A percentile compares a stretch with the other conserved stretches of the same genome.
These are phyloP conservation scores for Acronicta psi DNA, from an alignment of 2,888 invertebrate genomes.

Conservation along the genomic window DNA sequence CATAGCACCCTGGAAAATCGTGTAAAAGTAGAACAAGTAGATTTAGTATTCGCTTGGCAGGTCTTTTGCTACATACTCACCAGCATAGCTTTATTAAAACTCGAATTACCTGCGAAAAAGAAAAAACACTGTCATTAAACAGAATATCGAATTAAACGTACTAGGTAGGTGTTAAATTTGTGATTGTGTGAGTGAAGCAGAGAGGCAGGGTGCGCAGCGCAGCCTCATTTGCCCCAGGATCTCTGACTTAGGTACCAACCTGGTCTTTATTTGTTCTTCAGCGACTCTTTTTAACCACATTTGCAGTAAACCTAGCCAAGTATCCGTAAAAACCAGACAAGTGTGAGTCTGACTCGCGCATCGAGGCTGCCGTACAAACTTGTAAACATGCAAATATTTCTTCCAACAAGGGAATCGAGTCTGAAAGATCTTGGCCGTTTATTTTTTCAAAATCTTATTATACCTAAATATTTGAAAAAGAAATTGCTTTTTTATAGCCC, in stretches of 20 bases:
- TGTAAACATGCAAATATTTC: too few species aligned
- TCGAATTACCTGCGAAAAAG: slow-evolving; percentile 49
- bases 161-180: too few species aligned
- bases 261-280: slow-evolving; percentile 57
- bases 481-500: too few species aligned
- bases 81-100: slow-evolving; percentile 23
- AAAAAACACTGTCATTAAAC: slow-evolving; percentile 12
- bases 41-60: slow-evolving; percentile 23
- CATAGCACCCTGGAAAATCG: slow-evolving; percentile 7
- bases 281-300: slow-evolving; percentile 55
- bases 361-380: too few species aligned
- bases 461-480: too few species aligned
- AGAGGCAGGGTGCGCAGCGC: slow-evolving; percentile 28
- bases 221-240: slow-evolving; percentile 51
- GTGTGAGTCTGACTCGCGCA: too few species aligned
- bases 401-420: too few species aligned
- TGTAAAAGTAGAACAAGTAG: slow-evolving; percentile 10
- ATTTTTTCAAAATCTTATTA: too few species aligned
- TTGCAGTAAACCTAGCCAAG: slow-evolving; percentile 51
- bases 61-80: slow-evolving; percentile 15
- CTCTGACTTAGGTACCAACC: slow-evolving; percentile 54
- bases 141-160: background rate
- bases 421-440: too few species aligned
- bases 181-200: slow-evolving; percentile 9
- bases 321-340: slow-evolving; percentile 20